These are phyloP conservation scores for Rhorus exstirpatorius DNA, from an alignment of 2,888 invertebrate genomes.

Conservation along the genomic window DNA sequence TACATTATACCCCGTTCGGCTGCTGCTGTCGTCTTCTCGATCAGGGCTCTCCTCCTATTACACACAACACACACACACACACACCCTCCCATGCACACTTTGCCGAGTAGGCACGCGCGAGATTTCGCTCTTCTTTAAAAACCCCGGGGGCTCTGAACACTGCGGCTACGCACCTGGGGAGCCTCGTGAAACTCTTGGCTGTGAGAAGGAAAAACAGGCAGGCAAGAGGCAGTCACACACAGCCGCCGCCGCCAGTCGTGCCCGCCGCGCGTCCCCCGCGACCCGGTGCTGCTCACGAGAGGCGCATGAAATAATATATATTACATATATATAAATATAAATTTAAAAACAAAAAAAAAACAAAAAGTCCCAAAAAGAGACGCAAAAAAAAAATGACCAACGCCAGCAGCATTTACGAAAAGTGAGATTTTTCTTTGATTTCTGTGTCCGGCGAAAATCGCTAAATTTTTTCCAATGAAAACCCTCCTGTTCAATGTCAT, in stretches of 20 bases:
- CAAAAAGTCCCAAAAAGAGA: background rate
- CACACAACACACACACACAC: no score
- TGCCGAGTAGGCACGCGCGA: constrained; percentile 54
- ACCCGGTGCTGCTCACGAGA: constrained; percentile 67
- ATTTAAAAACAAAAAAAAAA: constrained; percentile 7
- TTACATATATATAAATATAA: constrained; percentile 12
- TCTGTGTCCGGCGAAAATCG: constrained; percentile 9
- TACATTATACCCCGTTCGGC: no score
- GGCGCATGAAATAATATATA: constrained; percentile 48
- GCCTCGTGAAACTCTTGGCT: constrained; percentile 65
- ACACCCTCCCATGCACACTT: no score
- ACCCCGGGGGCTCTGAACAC: constrained; percentile 59
- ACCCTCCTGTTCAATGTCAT: constrained; percentile 29
- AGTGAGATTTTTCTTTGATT: constrained; percentile 47
- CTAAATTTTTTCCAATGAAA: constrained; percentile 16
- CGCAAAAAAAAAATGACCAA: constrained; percentile 55
- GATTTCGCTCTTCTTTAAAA: constrained; percentile 33
- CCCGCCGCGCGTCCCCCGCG: constrained; percentile 72
- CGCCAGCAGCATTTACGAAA: constrained; percentile 49
- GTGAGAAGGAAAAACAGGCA: constrained; percentile 70
- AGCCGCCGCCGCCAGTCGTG: constrained; percentile 76
- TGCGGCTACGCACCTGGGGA: constrained; percentile 66
- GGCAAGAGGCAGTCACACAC: constrained; percentile 64
- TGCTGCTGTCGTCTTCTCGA: no score
- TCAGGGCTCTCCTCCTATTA: no score